Conservation (phyloP, 2,888 invertebrate species). For the Euphydryas editha region DNA sequence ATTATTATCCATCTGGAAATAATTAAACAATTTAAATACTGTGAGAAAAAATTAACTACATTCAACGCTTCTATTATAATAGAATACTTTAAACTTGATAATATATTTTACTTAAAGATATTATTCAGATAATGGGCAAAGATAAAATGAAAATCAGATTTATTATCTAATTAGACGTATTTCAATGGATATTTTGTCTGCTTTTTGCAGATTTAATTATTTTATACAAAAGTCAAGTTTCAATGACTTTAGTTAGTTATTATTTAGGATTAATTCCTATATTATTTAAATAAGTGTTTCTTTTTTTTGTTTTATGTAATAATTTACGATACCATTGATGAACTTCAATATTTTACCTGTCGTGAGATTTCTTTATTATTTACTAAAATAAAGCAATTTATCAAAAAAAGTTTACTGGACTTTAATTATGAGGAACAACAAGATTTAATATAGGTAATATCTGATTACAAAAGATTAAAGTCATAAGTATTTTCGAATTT, state of each 20-base stretch:
- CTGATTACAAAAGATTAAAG: too few relatives aligned
- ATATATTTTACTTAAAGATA: not conserved
- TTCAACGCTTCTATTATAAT: not conserved
- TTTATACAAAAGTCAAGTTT: slow-evolving; percentile 14
- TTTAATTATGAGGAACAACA: too few relatives aligned
- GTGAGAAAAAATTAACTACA: slow-evolving; percentile 6
- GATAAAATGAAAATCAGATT: slow-evolving; percentile 23
- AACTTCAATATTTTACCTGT: too few relatives aligned
- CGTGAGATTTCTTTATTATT: too few relatives aligned
- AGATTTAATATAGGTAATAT: too few relatives aligned
- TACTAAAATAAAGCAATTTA: too few relatives aligned
- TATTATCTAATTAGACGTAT: slow-evolving; percentile 29
- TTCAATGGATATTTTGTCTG: slow-evolving; percentile 27
- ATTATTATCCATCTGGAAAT: not conserved
- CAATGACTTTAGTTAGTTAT: not conserved
- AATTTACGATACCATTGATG: not conserved
- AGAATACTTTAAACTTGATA: not conserved
- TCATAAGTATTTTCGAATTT: too few relatives aligned
- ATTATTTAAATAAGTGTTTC: not conserved
- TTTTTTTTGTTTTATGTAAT: not conserved
- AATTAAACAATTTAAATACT: not conserved
- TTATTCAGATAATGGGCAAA: slow-evolving; percentile 11
- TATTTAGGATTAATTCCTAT: not conserved
- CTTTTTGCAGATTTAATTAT: slow-evolving; percentile 20
- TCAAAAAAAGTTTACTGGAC: too few relatives aligned